A percentile compares a stretch with the other conserved stretches of the same genome.
These are phyloP conservation scores for Cosmia pyralina DNA, from an alignment of 2,888 invertebrate species.

Conservation along the genomic window DNA sequence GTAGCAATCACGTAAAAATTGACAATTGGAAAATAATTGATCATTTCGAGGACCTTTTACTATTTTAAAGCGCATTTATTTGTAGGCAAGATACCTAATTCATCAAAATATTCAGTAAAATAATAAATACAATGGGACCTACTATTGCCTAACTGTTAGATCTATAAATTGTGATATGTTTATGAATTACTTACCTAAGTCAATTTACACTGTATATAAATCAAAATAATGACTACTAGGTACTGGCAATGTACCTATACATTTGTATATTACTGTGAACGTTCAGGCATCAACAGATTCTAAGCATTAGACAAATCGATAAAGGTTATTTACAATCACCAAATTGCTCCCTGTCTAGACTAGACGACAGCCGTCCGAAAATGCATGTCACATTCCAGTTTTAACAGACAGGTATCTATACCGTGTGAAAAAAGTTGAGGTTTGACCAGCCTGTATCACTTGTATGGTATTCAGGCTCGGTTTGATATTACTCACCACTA, in stretches of 20 bases:
- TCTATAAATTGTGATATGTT: constrained; percentile 77
- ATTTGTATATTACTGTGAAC: constrained; percentile 54
- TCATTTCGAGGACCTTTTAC: not conserved
- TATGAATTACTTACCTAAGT: constrained; percentile 72
- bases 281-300: constrained; percentile 1
- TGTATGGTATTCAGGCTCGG: not conserved
- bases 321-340: constrained; percentile 1
- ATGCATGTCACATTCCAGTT: not conserved
- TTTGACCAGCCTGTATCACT: too few relatives aligned
- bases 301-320: not conserved
- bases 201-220: constrained; percentile 69
- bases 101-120: constrained; percentile 72
- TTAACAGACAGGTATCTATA: not conserved
- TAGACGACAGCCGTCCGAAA: not conserved
- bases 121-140: constrained; percentile 81
- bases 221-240: constrained; percentile 48
- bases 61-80: constrained; percentile 47
- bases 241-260: constrained; percentile 42
- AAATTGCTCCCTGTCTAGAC: constrained; percentile 28
- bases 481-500: not conserved
- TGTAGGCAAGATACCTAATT: constrained; percentile 52
- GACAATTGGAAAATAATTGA: too few relatives aligned
- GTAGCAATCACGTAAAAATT: too few relatives aligned
- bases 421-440: too few relatives aligned
- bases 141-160: constrained; percentile 82